Conservation (phyloP, 2,113 vertebrate species). For the Carassius gibelio region DNA sequence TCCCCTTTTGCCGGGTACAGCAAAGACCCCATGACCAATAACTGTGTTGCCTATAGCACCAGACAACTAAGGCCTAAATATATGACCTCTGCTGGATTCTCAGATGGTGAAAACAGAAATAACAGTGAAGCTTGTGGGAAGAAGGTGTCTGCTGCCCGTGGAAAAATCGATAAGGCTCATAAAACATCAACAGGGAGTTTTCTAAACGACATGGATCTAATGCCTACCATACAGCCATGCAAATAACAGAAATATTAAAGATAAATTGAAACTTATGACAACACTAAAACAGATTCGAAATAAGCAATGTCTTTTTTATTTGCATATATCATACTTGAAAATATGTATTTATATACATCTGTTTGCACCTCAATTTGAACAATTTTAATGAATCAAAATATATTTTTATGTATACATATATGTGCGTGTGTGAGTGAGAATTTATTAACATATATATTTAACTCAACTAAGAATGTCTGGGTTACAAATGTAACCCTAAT, state of each 20-base stretch:
- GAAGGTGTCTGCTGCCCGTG: constrained; percentile 57
- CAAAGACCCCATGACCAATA: constrained; percentile 24
- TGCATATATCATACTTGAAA: no score
- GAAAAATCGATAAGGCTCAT: constrained; percentile 68
- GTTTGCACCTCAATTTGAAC: no score
- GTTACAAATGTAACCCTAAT: no score
- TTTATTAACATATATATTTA: no score
- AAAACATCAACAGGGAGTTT: constrained; percentile 58
- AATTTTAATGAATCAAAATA: no score
- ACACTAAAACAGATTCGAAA: neutral
- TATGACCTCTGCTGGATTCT: constrained; percentile 72
- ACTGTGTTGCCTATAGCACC: constrained; percentile 24
- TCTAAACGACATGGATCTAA: constrained; percentile 1
- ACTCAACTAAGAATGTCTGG: no score
- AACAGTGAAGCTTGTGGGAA: constrained; percentile 62
- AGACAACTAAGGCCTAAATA: constrained; percentile 63
- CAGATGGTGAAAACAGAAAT: constrained; percentile 64
- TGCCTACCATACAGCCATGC: neutral
- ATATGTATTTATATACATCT: no score
- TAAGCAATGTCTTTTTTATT: no score
- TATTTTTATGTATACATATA: no score
- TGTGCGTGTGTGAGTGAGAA: no score
- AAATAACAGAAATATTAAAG: constrained; percentile 25
- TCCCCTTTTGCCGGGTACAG: neutral
- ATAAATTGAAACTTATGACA: neutral